Base-by-base conservation (phyloP, 2,113 vertebrate species). In the Copsychus sechellarum region DNA sequence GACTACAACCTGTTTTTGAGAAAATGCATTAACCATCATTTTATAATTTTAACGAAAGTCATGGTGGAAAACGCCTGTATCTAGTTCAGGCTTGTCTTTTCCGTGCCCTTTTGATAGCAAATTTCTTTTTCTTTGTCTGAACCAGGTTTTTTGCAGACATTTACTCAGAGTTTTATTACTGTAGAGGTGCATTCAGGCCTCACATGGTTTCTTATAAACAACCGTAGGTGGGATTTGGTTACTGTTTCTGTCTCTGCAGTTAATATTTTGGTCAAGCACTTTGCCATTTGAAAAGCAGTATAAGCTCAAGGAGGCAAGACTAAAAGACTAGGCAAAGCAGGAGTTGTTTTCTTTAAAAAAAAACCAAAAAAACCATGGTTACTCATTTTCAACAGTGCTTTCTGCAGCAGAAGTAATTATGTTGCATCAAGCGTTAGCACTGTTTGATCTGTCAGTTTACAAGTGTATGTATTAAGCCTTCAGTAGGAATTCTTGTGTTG, bases 371-470 rank as follows among this genome's bases (percentile, higher is more conserved):
- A 47, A 29, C 36, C 33, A 13, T 45, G 18, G 86, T 82, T 85
- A 34, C 18, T 88, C 1, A 0, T 77, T 92, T 88, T 71, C 64
- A 67, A 3, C 40, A 33, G 12, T 45, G 56, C 47, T 90, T 86
- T 86, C 60, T 84, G 31, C 57, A 69, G 69, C 73, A 79, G 70
- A 85, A 83, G 36, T 47, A 91, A 80, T 95, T 84, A 77, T 14
- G 29, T 79, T 74, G 51, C 65, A 36, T 72, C 70, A 64, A 81
- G 66, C 0, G 0, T 90, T 93, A 62, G 42, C 42, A 1, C 74
- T 61, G 51, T 86, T 95, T 83, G 80, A 97, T 92, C 69, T 91
- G 88, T 81, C 65, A 76, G 80, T 92, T 84, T 92, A 92, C 73
- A 91, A 91, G 87, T 64, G 19, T 60, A 22, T n/a, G 15, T 36